Conservation (phyloP, 2,888 invertebrate genomes). For the Rhamnusium bicolor region DNA sequence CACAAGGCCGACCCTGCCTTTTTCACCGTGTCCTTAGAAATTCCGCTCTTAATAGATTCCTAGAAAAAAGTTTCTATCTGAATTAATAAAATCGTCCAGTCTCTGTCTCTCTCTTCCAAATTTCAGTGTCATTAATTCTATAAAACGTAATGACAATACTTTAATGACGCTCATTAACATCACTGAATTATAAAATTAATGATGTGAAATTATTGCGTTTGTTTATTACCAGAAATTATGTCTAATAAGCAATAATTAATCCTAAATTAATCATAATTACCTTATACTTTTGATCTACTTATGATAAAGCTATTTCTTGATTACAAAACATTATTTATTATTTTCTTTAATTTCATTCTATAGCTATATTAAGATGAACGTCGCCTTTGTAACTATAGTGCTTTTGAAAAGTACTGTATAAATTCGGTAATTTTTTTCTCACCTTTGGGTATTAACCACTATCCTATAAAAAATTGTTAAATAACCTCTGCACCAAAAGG, state of each 20-base stretch:
- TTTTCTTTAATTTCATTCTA: not conserved
- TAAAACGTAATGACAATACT: not conserved
- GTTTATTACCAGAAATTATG: not conserved
- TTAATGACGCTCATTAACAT: not conserved
- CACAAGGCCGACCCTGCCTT: too few relatives aligned
- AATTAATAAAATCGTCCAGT: not conserved
- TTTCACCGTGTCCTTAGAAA: too few relatives aligned
- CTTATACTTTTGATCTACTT: not conserved
- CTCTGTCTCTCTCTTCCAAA: not conserved
- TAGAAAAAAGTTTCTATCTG: not conserved
- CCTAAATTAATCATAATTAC: not conserved
- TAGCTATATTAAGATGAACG: not conserved
- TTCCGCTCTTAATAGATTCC: not conserved
- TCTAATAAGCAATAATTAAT: not conserved
- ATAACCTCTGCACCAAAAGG: too few relatives aligned
- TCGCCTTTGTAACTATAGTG: not conserved
- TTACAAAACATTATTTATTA: not conserved
- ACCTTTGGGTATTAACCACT: too few relatives aligned
- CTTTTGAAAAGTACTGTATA: too few relatives aligned
- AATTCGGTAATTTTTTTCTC: too few relatives aligned
- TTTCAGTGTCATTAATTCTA: not conserved
- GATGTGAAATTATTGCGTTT: not conserved
- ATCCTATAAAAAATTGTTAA: too few relatives aligned
- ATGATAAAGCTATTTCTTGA: not conserved
- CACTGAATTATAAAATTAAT: not conserved